These are phyloP conservation scores for Lepus americanus DNA, from an alignment of 2,113 vertebrate species.

Conservation along the genomic window DNA sequence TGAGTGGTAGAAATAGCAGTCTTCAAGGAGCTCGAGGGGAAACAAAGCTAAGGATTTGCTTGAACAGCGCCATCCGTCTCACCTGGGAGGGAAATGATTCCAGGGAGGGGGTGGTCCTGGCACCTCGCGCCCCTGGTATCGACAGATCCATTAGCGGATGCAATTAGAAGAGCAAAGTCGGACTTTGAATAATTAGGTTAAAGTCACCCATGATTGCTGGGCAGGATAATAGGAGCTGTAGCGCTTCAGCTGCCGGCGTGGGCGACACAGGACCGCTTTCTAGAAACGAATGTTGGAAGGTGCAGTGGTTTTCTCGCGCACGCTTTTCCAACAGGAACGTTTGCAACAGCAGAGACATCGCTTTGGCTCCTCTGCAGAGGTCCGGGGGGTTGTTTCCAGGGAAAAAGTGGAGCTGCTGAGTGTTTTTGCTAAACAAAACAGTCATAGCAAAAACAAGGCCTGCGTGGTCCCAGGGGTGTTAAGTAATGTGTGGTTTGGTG, in stretches of 20 bases:
- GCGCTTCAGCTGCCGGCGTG: rapidly evolving
- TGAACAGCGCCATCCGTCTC: conserved; percentile 53
- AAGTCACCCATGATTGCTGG: not conserved
- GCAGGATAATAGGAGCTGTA: not conserved
- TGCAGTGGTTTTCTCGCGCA: not conserved
- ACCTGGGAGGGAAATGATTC: conserved; percentile 46
- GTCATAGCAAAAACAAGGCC: conserved; percentile 69
- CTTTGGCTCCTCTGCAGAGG: not conserved
- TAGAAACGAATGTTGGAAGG: rapidly evolving
- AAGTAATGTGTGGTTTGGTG: conserved; percentile 73
- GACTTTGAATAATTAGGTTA: conserved; percentile 66
- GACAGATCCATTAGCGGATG: conserved; percentile 67
- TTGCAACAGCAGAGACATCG: not conserved
- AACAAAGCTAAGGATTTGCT: not conserved
- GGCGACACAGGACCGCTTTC: not conserved
- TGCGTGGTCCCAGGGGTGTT: conserved; percentile 60
- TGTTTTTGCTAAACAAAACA: conserved; percentile 59
- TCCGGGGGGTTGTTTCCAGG: conserved; percentile 54
- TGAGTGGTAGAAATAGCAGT: conserved; percentile 28
- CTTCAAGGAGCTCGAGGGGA: not conserved
- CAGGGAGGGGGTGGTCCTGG: not conserved
- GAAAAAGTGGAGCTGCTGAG: not conserved
- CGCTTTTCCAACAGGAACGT: not conserved
- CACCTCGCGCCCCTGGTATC: not conserved
- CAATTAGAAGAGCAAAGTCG: conserved; percentile 68